Evolutionary conservation across 2,888 invertebrate genomes (phyloP).

Genomic region (Auanema freiburgensis): DNA sequence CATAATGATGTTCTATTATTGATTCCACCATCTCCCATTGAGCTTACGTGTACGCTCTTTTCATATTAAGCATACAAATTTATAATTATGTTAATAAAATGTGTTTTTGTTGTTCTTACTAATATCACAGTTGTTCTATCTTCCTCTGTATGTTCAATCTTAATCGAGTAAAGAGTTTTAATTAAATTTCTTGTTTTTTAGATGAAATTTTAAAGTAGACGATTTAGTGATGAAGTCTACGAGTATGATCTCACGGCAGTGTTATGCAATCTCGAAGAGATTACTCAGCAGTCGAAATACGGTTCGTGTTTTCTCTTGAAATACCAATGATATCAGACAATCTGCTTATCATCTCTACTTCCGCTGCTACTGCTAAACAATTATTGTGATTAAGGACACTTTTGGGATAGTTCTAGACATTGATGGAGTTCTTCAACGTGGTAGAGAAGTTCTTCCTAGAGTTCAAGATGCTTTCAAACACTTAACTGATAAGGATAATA

Average conservation of each 20-base stretch:
- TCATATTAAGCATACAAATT: no score
- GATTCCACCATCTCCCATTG: no score
- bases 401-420: conserved; percentile 76
- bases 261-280: not conserved
- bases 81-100: no score
- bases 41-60: no score
- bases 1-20: no score
- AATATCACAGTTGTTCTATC: no score
- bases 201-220: no score
- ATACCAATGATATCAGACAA: not conserved
- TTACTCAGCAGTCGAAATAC: not conserved
- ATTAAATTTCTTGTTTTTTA: no score
- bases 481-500: conserved; percentile 69
- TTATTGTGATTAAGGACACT: conserved; percentile 24
- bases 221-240: no score
- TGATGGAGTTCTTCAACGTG: conserved; percentile 74
- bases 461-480: conserved; percentile 71
- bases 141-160: no score
- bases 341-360: not conserved
- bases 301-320: not conserved
- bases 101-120: no score
- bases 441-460: conserved; percentile 71
- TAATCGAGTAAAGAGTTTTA: no score
- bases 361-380: not conserved
- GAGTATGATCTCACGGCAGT: not conserved